These are phyloP conservation scores for Montipora cactus DNA, from an alignment of 64 coral and sea anemone genomes.

Conservation along the genomic window DNA sequence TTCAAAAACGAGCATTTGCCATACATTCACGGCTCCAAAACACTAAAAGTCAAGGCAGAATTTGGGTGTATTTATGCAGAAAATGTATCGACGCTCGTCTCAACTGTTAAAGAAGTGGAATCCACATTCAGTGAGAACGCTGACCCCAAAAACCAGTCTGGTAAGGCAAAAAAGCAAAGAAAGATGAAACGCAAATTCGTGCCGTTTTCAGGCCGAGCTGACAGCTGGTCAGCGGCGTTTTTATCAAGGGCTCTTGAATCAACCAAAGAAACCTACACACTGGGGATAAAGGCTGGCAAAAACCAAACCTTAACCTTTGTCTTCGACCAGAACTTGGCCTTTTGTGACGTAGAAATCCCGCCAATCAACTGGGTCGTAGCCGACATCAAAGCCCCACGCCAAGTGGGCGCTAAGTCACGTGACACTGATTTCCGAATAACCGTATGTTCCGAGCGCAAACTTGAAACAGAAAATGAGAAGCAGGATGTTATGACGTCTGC, in stretches of 20 bases:
- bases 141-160: constrained; percentile 28
- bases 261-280: constrained; percentile 36
- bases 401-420: constrained; percentile 3
- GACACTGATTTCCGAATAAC: constrained; percentile 72
- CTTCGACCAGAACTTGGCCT: constrained; percentile 60
- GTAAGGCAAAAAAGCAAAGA: background rate
- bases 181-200: background rate
- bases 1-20: constrained; percentile 19
- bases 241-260: background rate
- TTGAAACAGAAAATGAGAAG: constrained; percentile 30
- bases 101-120: constrained; percentile 37
- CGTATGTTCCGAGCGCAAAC: constrained; percentile 50
- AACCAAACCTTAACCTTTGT: constrained; percentile 52
- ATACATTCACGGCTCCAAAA: constrained; percentile 65
- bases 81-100: background rate
- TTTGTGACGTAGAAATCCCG: constrained; percentile 60
- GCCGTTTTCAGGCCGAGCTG: background rate
- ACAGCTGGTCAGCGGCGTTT: background rate
- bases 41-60: constrained; percentile 41
- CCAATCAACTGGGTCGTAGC: constrained; percentile 85
- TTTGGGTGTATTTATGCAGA: constrained; percentile 83
- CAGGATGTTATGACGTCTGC: constrained; percentile 20
- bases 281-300: constrained; percentile 66
- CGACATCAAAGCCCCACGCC: constrained; percentile 59
- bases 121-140: constrained; percentile 18